A percentile compares a stretch with the other conserved stretches of the same genome.
Conservation (phyloP, 2,888 invertebrate species). For the Sarcophaga subvicina region DNA sequence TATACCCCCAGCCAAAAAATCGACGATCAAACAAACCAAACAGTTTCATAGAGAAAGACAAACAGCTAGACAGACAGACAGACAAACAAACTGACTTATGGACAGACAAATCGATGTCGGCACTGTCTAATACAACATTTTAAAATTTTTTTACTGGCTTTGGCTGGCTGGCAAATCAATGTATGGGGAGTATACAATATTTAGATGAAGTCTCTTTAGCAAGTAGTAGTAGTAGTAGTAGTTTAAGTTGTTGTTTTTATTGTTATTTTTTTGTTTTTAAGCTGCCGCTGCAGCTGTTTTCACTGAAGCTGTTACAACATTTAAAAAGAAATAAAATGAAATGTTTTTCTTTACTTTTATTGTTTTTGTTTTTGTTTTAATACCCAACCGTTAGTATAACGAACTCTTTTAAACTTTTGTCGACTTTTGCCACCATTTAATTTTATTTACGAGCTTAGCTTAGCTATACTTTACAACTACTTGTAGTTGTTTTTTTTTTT, state of each 20-base stretch:
- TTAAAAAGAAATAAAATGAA: constrained; percentile 35
- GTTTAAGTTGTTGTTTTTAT: neutral
- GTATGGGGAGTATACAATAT: constrained; percentile 21
- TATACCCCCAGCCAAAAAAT: constrained; percentile 75
- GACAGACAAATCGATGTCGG: too few species aligned
- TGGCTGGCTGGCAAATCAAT: constrained; percentile 34
- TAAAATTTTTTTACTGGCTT: constrained; percentile 37
- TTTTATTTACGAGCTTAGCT: constrained; percentile 56
- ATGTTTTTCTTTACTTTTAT: constrained; percentile 53
- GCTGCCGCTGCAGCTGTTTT: constrained; percentile 66
- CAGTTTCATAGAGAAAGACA: constrained; percentile 25
- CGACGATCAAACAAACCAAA: constrained; percentile 60
- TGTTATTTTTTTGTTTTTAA: constrained; percentile 1
- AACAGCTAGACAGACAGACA: constrained; percentile 13
- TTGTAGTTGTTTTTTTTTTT: constrained; percentile 4
- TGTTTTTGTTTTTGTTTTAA: constrained; percentile 43
- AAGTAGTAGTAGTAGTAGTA: constrained; percentile 6
- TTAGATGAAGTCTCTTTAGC: constrained; percentile 13
- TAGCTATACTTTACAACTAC: constrained; percentile 61
- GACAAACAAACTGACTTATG: too few species aligned
- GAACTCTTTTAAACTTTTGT: constrained; percentile 60
- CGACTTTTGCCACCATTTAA: constrained; percentile 65
- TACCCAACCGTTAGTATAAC: constrained; percentile 57
- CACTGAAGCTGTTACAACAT: constrained; percentile 65
- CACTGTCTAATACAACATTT: constrained; percentile 18